Conservation (phyloP, 2,797 vertebrate species). For the Hemitrygon akajei region DNA sequence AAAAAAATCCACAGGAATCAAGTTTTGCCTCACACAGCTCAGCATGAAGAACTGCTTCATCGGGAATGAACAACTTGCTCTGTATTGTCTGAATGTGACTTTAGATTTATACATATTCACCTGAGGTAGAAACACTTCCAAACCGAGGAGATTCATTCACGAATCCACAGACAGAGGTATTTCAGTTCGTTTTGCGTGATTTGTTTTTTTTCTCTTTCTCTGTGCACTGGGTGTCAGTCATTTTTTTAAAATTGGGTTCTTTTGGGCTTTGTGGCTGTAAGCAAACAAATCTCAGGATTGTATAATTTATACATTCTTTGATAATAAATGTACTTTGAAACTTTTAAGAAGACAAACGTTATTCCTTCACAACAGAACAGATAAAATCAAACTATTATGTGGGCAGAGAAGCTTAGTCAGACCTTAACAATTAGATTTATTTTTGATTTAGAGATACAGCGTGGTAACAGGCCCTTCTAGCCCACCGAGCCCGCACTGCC, state of each 20-base stretch:
- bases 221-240: too few relatives aligned
- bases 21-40: not conserved
- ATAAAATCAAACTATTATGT: slow-evolving; percentile 43
- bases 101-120: not conserved
- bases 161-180: not conserved
- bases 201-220: too few relatives aligned
- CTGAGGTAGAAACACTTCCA: not conserved
- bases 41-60: not conserved
- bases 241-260: too few relatives aligned
- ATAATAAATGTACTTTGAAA: too few relatives aligned
- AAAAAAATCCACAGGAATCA: not conserved
- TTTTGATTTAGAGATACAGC: too few relatives aligned
- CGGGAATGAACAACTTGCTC: not conserved
- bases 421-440: too few relatives aligned
- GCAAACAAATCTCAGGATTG: too few relatives aligned
- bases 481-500: too few relatives aligned
- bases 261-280: too few relatives aligned
- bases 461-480: too few relatives aligned
- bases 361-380: slow-evolving; percentile 45
- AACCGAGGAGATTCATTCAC: not conserved
- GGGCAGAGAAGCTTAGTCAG: slow-evolving; percentile 40
- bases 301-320: too few relatives aligned
- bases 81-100: too few relatives aligned
- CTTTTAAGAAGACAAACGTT: not conserved
- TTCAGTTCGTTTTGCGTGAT: not conserved